phyloP scores from a whole-genome alignment of 2,888 invertebrate species.

The Tromatobia lineatoria region DNA sequence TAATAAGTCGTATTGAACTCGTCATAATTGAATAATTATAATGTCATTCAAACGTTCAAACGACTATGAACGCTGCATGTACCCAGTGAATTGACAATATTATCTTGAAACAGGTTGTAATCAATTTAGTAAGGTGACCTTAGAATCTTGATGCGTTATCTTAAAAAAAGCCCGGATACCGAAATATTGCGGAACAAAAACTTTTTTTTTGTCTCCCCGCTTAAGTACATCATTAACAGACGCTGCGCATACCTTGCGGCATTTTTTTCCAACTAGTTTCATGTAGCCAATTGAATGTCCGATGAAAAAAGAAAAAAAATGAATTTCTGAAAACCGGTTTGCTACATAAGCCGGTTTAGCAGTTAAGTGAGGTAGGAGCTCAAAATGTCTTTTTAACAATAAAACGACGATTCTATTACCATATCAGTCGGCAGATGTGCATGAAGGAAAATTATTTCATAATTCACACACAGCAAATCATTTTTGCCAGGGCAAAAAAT shows the following conservation, averaged over 20 bases:
- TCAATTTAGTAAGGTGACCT: neutral
- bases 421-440: neutral
- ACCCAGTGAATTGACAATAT: neutral
- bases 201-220: neutral
- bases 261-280: neutral
- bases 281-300: neutral
- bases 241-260: neutral
- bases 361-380: neutral
- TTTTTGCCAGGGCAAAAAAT: too few species aligned
- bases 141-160: neutral
- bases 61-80: neutral
- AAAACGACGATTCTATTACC: neutral
- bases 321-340: neutral
- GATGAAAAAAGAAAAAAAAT: conserved; percentile 5
- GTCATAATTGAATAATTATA: neutral
- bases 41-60: neutral
- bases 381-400: neutral
- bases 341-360: neutral
- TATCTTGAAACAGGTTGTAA: neutral
- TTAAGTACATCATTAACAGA: neutral
- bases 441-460: neutral
- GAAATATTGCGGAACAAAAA: neutral
- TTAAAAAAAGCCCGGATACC: neutral
- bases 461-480: too few species aligned
- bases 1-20: too few species aligned